Evolutionary conservation across 2,113 vertebrate species (phyloP), one percentile per base, ranked within the genome.

Genomic region (Anoplopoma fimbria): DNA sequence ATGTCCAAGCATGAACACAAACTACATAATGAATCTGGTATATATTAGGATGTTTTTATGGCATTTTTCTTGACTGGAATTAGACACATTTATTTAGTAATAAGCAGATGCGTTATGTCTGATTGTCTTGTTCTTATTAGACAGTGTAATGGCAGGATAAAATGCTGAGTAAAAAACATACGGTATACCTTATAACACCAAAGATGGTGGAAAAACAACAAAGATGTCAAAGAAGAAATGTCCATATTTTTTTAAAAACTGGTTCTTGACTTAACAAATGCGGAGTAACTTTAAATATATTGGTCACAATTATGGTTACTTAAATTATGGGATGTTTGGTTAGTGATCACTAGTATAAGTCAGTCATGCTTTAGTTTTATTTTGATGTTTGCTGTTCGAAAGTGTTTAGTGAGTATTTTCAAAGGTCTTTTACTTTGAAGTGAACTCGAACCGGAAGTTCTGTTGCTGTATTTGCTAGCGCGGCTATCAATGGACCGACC

Each of bases 401-500:
- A 21, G 9, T 31, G 36, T 10, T 65, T 42, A 23, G 1, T 51
- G 34, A 1, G 23, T 61, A 1, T 25, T 51, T 81, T 64, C n/a
- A 79, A 65, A 0, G 21, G 25, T 27, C 79, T 70, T 80, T 87
- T 84, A 58, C 61, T 89, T 21, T 89, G 82, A 84, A 89, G 80
- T 4, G 0, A 36, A 13, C 1, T 14, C 1, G 2, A 55, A 19
- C 75, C 83, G 91, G 89, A 89, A 85, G 14, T 21, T 2, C 0
- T 7, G 2, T 4, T 10, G 0, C 34, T 7, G 21, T 14, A 25
- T 3, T 27, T 6, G 47, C 51, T 72, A 47, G 8, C 0, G 1
- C n/a, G 19, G 51, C n/a, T 91, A 89, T 68, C 75, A 14, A 92
- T 93, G 93, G 90, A 86, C 2, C 29, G 1, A 1, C 1, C 49